Conservation (phyloP, 2,888 invertebrate species). For the Rotaria magnacalcarata region DNA sequence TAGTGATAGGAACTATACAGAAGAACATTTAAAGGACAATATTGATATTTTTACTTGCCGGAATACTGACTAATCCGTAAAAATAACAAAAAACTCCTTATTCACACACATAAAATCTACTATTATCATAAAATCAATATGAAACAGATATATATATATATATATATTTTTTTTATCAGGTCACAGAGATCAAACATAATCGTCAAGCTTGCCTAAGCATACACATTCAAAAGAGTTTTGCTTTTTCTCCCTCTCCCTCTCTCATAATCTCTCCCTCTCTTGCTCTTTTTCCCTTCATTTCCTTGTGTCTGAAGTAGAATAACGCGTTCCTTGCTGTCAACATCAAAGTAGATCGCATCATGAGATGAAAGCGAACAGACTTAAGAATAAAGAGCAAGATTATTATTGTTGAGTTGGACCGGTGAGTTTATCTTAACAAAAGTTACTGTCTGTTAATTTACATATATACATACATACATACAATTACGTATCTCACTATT, state of each 20-base stretch:
- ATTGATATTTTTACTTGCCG: too few species aligned
- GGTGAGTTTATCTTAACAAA: constrained; percentile 26
- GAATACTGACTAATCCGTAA: too few species aligned
- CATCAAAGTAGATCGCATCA: background rate
- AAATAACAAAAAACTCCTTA: too few species aligned
- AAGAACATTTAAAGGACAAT: too few species aligned
- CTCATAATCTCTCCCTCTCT: background rate
- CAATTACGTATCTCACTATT: background rate
- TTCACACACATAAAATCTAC: too few species aligned
- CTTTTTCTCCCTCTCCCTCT: background rate
- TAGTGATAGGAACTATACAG: too few species aligned
- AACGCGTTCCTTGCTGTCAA: background rate
- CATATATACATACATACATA: background rate
- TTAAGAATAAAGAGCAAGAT: background rate
- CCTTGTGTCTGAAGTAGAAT: background rate
- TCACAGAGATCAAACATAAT: background rate
- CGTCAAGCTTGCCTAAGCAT: background rate
- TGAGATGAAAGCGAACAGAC: background rate
- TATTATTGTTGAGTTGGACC: background rate
- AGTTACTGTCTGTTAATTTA: background rate
- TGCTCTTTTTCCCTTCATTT: background rate
- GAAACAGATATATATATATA: background rate
- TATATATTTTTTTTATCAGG: background rate
- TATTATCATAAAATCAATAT: background rate
- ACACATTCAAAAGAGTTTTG: background rate